Percentiles rank a stretch among this genome's conserved stretches.
These are phyloP conservation scores for Pentalonia nigronervosa DNA, from an alignment of 1,140 invertebrate species.

Conservation along the genomic window DNA sequence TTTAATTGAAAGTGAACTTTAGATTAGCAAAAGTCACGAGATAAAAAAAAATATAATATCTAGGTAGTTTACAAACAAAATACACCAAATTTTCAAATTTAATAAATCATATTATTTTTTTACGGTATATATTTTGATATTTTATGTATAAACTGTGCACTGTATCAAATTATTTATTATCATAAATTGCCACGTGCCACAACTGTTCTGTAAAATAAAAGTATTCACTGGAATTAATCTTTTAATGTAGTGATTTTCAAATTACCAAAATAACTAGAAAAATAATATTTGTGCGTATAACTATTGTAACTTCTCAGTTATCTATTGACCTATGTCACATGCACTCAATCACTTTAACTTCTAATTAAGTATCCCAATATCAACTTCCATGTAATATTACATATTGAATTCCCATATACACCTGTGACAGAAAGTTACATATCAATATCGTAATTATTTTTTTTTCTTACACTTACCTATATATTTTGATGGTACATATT, in stretches of 20 bases:
- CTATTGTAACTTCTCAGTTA: too few relatives aligned
- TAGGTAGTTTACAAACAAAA: neutral
- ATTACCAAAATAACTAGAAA: neutral
- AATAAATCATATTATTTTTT: neutral
- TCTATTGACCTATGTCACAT: too few relatives aligned
- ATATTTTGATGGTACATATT: too few relatives aligned
- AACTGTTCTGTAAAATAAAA: neutral
- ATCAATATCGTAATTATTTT: too few relatives aligned
- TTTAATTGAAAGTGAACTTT: constrained; percentile 29
- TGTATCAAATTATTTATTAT: neutral
- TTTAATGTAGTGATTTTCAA: neutral
- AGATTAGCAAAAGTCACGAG: neutral
- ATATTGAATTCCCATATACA: too few relatives aligned
- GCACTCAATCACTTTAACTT: too few relatives aligned
- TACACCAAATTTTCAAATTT: neutral
- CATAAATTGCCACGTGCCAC: neutral
- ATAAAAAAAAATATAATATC: neutral
- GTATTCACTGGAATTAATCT: neutral
- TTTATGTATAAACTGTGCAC: neutral
- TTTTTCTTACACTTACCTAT: too few relatives aligned
- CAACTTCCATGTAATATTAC: too few relatives aligned
- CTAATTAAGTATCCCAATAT: too few relatives aligned
- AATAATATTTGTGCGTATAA: too few relatives aligned
- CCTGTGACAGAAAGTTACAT: too few relatives aligned
- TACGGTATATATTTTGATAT: neutral